Conservation (phyloP, 2,797 vertebrate genomes). For the Oreortyx pictus region DNA sequence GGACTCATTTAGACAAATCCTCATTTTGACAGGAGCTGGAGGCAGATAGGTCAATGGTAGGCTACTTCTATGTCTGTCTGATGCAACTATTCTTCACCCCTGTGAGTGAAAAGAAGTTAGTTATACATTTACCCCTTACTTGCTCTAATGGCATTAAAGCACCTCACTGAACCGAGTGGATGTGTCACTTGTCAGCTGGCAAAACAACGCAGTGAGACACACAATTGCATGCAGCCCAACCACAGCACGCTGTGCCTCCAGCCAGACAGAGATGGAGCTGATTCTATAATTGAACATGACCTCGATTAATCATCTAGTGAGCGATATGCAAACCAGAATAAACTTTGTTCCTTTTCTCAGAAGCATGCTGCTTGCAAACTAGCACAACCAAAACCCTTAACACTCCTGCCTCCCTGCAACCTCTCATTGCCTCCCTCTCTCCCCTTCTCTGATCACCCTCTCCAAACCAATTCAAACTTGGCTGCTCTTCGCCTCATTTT, state of each 20-base stretch:
- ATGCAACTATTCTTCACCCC: not conserved
- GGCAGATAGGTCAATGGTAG: not conserved
- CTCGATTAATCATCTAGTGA: not conserved
- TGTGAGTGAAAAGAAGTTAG: not conserved
- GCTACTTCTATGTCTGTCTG: fast-evolving
- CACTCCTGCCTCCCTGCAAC: not conserved
- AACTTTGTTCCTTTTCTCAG: not conserved
- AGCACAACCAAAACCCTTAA: not conserved
- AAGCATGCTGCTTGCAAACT: not conserved
- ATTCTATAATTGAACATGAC: slow-evolving; percentile 28
- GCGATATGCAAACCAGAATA: slow-evolving; percentile 3
- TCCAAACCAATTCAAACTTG: not conserved
- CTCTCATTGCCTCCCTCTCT: not conserved
- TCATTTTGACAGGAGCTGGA: not conserved
- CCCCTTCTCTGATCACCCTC: not conserved
- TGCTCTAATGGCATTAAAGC: not conserved
- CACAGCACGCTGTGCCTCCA: fast-evolving
- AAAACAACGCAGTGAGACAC: not conserved
- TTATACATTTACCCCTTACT: not conserved
- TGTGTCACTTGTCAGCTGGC: not conserved
- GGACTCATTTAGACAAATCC: not conserved
- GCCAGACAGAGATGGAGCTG: not conserved
- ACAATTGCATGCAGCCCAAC: not conserved
- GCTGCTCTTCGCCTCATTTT: not conserved
- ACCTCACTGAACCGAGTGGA: not conserved